phyloP scores from a whole-genome alignment of 2,888 invertebrate species.

The Idaea dimidiata region DNA sequence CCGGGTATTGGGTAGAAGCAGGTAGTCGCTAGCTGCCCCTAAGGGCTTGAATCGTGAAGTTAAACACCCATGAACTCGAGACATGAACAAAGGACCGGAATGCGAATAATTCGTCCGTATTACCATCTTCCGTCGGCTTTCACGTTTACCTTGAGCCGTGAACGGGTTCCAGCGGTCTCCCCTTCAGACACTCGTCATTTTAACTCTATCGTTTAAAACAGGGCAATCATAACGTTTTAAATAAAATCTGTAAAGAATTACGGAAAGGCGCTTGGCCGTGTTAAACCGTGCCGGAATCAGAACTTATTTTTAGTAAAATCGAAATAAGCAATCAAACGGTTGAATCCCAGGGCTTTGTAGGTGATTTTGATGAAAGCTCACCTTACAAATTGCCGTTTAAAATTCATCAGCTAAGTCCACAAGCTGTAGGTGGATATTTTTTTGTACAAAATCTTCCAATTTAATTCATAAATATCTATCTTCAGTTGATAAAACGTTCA shows the following conservation, averaged over 20 bases:
- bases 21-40: slow-evolving; percentile 49
- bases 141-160: slow-evolving; percentile 68
- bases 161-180: slow-evolving; percentile 64
- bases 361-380: neutral
- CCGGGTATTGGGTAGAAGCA: slow-evolving; percentile 34
- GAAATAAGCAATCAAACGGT: slow-evolving; percentile 6
- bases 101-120: slow-evolving; percentile 71
- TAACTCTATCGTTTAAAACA: slow-evolving; percentile 33
- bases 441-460: neutral
- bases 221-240: slow-evolving; percentile 37
- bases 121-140: slow-evolving; percentile 57
- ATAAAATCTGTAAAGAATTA: slow-evolving; percentile 38
- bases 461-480: neutral
- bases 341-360: neutral
- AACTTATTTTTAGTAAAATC: slow-evolving; percentile 14
- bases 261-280: slow-evolving; percentile 24
- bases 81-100: slow-evolving; percentile 69
- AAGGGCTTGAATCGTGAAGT: slow-evolving; percentile 41
- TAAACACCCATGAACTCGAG: slow-evolving; percentile 62
- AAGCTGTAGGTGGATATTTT: neutral
- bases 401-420: neutral
- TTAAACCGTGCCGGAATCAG: slow-evolving; percentile 21
- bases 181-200: slow-evolving; percentile 36
- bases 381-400: neutral
- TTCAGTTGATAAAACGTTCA: neutral